phyloP scores from a whole-genome alignment of 2,888 invertebrate genomes.

The Seladonia tumulorum region DNA sequence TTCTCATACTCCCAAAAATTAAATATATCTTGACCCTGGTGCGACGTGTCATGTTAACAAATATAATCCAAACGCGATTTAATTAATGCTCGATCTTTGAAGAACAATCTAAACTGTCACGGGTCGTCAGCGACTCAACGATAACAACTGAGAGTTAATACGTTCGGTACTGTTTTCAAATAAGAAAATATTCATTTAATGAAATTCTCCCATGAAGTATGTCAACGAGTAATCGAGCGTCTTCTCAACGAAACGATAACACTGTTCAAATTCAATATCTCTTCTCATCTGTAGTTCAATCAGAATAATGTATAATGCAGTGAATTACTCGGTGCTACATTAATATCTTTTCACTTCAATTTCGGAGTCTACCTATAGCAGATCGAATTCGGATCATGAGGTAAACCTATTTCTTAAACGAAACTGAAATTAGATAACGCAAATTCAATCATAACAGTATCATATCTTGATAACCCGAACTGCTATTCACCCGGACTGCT shows the following conservation, averaged over 20 bases:
- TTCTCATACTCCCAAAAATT: neutral
- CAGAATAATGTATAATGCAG: conserved; percentile 1
- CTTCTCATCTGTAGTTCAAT: neutral
- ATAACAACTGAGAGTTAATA: neutral
- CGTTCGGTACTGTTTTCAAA: neutral
- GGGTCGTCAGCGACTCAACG: neutral
- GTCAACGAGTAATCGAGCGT: neutral
- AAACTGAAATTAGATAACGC: conserved; percentile 13
- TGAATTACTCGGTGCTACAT: neutral
- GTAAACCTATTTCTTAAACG: neutral
- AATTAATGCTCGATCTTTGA: neutral
- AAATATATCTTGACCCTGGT: neutral
- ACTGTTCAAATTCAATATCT: conserved; percentile 1
- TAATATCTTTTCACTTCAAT: neutral
- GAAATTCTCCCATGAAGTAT: neutral
- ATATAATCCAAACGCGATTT: too few relatives aligned
- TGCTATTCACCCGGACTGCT: neutral
- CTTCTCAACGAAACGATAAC: neutral
- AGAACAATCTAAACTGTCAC: neutral
- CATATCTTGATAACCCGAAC: neutral
- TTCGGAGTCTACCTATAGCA: neutral
- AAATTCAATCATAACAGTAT: conserved; percentile 4
- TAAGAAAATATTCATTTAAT: neutral
- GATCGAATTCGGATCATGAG: neutral
- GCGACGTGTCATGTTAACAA: neutral